Base-by-base conservation (phyloP, 2,797 vertebrate genomes). In the Glossophaga mutica region DNA sequence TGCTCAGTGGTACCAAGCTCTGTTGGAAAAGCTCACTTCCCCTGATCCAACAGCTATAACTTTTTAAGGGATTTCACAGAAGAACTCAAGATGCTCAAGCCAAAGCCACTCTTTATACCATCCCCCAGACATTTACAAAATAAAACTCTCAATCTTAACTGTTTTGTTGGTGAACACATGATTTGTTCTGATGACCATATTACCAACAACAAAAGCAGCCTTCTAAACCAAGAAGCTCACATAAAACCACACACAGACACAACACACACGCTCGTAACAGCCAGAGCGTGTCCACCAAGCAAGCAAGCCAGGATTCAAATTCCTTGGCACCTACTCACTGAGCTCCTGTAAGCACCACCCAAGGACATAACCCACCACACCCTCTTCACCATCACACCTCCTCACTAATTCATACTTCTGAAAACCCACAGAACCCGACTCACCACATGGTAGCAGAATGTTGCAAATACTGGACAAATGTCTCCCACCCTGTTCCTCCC, bases 121-220 rank as follows among this genome's bases (percentile, higher is more conserved):
- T 67, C 67, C 42, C 34, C 76, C 52, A 86, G 97, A 97, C 94
- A 97, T 96, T 97, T 97, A 97, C 94, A 94, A 96, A 96, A 91
- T 91, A 79, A 94, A 97, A 78, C 70, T 91, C 97, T 95, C 91
- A 3, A 74, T 94, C 62, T 93, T 83, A 90, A 96, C 50, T 57
- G 21, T 81, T 95, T 91, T 96, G 57, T 93, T 95, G 94, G 68
- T 78, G 96, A 95, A 91, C 55, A 96, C 15, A 34, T 92, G 81
- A 84, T 93, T 95, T 96, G 67, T 93, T 88, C 83, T 87, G 34
- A 87, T 37, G 76, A 84, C 44, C 37, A 65, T 1, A 74, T 55
- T 44, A 84, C 34, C 85, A 96, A 73, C 73, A 96, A 19, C 55
- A 82, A 95, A 93, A 95, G 71, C 70, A 83, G 44, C 32, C 71